Percentiles rank a stretch among this genome's conserved stretches.
These are phyloP conservation scores for Athalia cordata DNA, from an alignment of 2,888 invertebrate species.

Conservation along the genomic window DNA sequence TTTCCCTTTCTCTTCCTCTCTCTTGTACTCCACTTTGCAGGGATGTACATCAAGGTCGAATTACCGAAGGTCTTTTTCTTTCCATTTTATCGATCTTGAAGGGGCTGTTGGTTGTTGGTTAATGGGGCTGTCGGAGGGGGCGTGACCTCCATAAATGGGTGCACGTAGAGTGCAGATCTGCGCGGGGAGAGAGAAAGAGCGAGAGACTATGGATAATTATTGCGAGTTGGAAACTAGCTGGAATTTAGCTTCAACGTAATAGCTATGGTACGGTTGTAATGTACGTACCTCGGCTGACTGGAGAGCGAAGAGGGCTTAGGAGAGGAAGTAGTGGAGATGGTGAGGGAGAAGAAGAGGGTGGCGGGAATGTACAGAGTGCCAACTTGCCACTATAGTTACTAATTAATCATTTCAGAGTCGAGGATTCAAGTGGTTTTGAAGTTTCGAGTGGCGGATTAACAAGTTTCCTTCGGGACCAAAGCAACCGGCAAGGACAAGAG, in stretches of 20 bases:
- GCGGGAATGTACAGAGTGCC: not conserved
- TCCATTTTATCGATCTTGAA: no score
- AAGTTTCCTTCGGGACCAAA: slow-evolving; percentile 54
- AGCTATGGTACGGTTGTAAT: slow-evolving; percentile 2
- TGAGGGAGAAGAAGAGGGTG: not conserved
- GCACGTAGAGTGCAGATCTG: no score
- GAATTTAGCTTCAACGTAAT: slow-evolving; percentile 1
- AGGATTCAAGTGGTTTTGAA: slow-evolving; percentile 58
- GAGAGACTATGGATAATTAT: slow-evolving; percentile 5
- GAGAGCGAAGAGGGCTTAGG: slow-evolving; percentile 31
- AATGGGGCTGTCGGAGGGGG: no score
- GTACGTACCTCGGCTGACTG: not conserved
- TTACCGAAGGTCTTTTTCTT: no score
- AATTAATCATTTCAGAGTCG: slow-evolving; percentile 60
- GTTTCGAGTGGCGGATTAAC: slow-evolving; percentile 61
- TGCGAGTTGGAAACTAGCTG: slow-evolving; percentile 1
- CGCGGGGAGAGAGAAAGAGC: no score
- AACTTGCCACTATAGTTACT: slow-evolving; percentile 48
- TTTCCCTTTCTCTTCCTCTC: no score
- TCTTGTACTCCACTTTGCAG: no score
- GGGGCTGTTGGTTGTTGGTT: no score
- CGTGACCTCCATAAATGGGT: no score
- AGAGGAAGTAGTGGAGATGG: not conserved
- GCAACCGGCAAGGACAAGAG: slow-evolving; percentile 27
- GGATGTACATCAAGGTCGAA: no score